Evolutionary conservation across 2,113 vertebrate genomes (phyloP).

Genomic region (Hemibagrus wyckioides): DNA sequence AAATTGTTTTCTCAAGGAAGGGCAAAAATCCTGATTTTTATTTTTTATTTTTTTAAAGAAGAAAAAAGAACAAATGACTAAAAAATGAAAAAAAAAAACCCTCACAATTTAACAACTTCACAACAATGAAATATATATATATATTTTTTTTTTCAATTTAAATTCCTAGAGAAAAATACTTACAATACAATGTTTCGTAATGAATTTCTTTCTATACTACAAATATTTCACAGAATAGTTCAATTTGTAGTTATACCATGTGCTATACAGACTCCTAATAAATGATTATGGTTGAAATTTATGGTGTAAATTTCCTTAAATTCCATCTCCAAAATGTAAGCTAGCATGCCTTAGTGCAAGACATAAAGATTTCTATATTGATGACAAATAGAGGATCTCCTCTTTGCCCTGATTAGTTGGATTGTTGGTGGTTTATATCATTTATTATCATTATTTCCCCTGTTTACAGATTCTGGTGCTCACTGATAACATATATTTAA

Average conservation of each 20-base stretch:
- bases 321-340: not conserved
- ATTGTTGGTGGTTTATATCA: not conserved
- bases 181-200: not conserved
- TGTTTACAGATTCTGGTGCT: not conserved
- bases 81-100: too few species aligned
- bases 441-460: not conserved
- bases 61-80: too few species aligned
- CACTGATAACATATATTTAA: not conserved
- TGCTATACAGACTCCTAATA: not conserved
- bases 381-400: not conserved
- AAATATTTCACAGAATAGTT: not conserved
- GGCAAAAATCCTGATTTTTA: not conserved
- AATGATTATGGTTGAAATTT: not conserved
- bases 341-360: not conserved
- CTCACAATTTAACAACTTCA: too few species aligned
- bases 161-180: too few species aligned
- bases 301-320: not conserved
- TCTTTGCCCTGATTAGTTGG: not conserved
- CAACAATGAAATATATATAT: too few species aligned
- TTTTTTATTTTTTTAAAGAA: too few species aligned
- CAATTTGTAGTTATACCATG: not conserved
- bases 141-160: too few species aligned
- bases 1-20: not conserved
- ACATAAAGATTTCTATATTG: not conserved
- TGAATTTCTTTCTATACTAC: not conserved